Evolutionary conservation across 1,140 invertebrate genomes (phyloP).

Genomic region (Aphelenchoides fujianensis): DNA sequence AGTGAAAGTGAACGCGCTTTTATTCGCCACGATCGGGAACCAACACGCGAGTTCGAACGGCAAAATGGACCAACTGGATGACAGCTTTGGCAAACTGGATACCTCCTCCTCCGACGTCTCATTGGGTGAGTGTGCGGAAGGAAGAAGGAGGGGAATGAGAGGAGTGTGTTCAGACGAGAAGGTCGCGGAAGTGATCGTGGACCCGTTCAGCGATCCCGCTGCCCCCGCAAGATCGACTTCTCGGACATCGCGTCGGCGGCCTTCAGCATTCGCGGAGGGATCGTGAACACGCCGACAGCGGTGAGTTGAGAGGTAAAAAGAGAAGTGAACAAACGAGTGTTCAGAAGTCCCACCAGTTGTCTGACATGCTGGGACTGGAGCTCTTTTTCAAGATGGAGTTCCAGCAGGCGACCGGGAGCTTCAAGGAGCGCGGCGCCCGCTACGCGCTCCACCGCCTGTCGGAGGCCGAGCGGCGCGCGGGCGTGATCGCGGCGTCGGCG

Average conservation of each 20-base stretch:
- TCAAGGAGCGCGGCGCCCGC: slow-evolving; percentile 85
- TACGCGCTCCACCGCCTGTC: slow-evolving; percentile 77
- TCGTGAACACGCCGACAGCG: slow-evolving; percentile 78
- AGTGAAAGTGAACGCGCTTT: too few species aligned
- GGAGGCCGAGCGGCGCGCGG: slow-evolving; percentile 70
- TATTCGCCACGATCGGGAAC: too few species aligned
- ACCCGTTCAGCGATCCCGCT: slow-evolving; percentile 76
- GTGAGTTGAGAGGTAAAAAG: slow-evolving; percentile 67
- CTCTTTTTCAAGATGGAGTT: slow-evolving; percentile 90
- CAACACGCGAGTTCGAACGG: too few species aligned
- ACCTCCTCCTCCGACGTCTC: slow-evolving; percentile 9
- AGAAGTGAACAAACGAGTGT: not conserved
- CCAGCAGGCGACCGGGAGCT: slow-evolving; percentile 84
- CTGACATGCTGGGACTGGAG: slow-evolving; percentile 74
- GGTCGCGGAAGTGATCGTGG: slow-evolving; percentile 60
- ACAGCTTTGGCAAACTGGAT: not conserved
- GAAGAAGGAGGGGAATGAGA: too few species aligned
- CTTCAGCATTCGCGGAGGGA: slow-evolving; percentile 78
- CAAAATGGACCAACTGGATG: not conserved
- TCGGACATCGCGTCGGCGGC: slow-evolving; percentile 84
- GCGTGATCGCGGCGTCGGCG: slow-evolving; percentile 77
- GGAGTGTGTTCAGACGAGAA: slow-evolving; percentile 1
- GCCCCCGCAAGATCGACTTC: slow-evolving; percentile 75
- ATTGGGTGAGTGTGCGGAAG: not conserved
- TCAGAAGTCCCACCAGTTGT: slow-evolving; percentile 66